A percentile compares a stretch with the other conserved stretches of the same genome.
These are phyloP conservation scores for Dendrophyllia cribrosa DNA, from an alignment of 64 coral and sea anemone species.

Conservation along the genomic window DNA sequence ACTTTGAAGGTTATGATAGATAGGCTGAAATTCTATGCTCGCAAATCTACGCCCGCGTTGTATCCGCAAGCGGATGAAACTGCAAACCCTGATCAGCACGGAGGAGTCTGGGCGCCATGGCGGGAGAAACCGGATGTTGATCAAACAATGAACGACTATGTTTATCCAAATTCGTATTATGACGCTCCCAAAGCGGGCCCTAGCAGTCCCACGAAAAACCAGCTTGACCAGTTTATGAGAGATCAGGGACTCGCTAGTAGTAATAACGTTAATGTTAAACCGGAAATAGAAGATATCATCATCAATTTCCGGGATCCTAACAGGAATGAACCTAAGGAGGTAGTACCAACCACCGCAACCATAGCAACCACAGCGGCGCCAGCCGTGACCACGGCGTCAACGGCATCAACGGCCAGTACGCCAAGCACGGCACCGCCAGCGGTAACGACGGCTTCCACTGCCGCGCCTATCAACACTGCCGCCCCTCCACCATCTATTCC, in stretches of 20 bases:
- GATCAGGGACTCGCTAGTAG: conserved; percentile 36
- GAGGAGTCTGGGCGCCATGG: conserved; percentile 95
- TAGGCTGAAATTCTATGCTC: conserved; percentile 81
- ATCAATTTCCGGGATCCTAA: conserved; percentile 30
- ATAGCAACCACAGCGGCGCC: background rate
- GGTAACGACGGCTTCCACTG: background rate
- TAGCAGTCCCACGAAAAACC: background rate
- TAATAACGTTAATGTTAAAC: conserved; percentile 25
- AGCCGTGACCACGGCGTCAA: background rate
- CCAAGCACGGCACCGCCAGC: background rate
- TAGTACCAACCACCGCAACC: background rate
- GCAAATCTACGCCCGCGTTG: conserved; percentile 56
- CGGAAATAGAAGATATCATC: conserved; percentile 50
- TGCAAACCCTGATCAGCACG: conserved; percentile 77
- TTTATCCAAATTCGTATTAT: conserved; percentile 86
- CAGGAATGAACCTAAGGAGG: background rate
- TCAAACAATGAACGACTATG: conserved; percentile 68
- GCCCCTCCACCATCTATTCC: conserved; percentile 15
- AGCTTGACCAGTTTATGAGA: conserved; percentile 71
- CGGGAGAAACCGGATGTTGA: conserved; percentile 71
- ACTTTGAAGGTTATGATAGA: conserved; percentile 98
- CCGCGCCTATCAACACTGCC: background rate
- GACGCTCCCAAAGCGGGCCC: background rate
- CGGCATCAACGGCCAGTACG: background rate
- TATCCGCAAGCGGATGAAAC: conserved; percentile 85